Conservation (phyloP, 2,113 vertebrate genomes). For the Phocoena phocoena region DNA sequence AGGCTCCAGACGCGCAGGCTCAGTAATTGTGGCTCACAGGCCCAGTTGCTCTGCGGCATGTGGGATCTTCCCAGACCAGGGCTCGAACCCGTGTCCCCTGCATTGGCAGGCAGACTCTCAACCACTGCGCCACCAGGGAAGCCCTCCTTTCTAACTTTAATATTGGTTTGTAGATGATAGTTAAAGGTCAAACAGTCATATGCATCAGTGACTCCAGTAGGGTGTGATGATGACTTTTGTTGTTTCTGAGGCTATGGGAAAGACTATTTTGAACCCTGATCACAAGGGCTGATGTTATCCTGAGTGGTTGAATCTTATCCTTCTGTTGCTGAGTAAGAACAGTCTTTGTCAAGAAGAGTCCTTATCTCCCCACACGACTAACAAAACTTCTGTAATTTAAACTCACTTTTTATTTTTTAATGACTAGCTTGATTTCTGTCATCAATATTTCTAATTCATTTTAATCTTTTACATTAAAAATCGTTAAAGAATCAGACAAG, state of each 20-base stretch:
- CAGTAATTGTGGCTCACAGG: too few species aligned
- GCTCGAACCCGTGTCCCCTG: too few species aligned
- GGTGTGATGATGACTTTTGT: neutral
- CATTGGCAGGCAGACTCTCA: too few species aligned
- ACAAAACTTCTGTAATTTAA: neutral
- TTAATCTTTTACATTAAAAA: neutral
- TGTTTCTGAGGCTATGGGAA: neutral
- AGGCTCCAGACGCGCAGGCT: too few species aligned
- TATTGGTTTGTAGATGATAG: neutral
- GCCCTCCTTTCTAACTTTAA: neutral
- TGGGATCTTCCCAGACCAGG: too few species aligned
- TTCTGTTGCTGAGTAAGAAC: neutral
- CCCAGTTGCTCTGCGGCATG: too few species aligned
- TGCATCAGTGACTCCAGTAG: neutral
- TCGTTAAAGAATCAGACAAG: neutral
- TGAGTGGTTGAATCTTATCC: neutral
- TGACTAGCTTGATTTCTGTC: neutral
- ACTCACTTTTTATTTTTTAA: neutral
- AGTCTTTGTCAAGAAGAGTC: neutral
- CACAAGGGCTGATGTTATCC: neutral
- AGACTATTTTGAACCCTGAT: neutral
- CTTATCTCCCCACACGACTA: neutral
- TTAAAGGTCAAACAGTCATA: neutral
- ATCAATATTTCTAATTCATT: neutral
- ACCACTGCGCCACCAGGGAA: too few species aligned